Evolutionary conservation across 2,113 vertebrate genomes (phyloP).

Genomic region (Dryoscopus gambensis): DNA sequence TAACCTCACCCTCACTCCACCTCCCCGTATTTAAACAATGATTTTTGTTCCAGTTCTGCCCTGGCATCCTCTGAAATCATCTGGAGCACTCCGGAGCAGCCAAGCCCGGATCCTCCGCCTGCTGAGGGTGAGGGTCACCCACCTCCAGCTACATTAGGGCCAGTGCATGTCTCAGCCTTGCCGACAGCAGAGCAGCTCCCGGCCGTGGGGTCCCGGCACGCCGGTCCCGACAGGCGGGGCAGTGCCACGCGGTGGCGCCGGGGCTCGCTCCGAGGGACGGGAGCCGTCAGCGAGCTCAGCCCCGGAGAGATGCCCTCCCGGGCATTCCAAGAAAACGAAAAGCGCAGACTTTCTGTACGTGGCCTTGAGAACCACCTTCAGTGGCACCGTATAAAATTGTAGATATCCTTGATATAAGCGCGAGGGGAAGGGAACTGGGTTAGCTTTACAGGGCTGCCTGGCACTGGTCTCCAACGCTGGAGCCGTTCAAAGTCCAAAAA

Average conservation of each 20-base stretch:
- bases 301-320: fast-evolving
- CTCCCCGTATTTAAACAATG: fast-evolving
- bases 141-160: fast-evolving
- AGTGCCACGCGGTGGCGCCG: neutral
- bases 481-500: neutral
- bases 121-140: neutral
- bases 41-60: neutral
- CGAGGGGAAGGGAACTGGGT: neutral
- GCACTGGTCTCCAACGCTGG: neutral
- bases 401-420: neutral
- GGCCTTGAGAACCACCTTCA: neutral
- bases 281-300: neutral
- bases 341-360: neutral
- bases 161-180: fast-evolving
- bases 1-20: neutral
- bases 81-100: neutral
- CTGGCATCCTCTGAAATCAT: neutral
- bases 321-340: fast-evolving
- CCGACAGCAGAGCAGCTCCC: neutral
- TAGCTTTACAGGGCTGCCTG: neutral
- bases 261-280: neutral
- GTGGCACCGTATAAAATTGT: fast-evolving
- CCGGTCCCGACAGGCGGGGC: neutral
- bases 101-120: fast-evolving
- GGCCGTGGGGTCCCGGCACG: neutral